Conservation (phyloP, 2,797 vertebrate genomes). For the Chaetophractus vellerosus region DNA sequence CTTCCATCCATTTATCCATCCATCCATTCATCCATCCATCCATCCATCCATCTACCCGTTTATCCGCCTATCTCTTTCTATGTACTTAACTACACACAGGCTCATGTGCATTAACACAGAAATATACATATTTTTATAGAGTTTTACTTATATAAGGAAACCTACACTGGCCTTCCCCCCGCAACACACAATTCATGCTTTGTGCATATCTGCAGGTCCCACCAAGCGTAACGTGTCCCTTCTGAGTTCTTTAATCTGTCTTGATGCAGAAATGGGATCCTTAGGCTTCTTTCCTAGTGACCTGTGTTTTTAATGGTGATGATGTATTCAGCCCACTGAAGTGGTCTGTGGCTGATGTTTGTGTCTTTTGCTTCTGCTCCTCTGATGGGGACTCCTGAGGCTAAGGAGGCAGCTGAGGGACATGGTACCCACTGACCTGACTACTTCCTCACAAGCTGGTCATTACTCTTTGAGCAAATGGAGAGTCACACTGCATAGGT, state of each 20-base stretch:
- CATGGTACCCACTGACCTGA: not conserved
- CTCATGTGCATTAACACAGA: too few species aligned
- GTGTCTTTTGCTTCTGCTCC: not conserved
- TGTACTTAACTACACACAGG: not conserved
- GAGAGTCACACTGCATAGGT: not conserved
- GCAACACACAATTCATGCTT: not conserved
- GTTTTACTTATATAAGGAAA: constrained; percentile 24
- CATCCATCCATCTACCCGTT: not conserved
- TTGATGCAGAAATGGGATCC: not conserved
- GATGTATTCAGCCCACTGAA: not conserved
- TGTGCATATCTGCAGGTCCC: not conserved
- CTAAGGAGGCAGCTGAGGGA: not conserved
- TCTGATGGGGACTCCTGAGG: not conserved
- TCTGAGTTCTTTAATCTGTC: not conserved
- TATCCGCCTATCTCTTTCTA: not conserved
- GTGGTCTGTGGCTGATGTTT: fast-evolving
- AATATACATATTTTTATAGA: not conserved
- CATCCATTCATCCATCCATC: not conserved
- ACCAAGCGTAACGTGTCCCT: fast-evolving
- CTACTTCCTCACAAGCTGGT: not conserved
- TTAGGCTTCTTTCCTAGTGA: not conserved
- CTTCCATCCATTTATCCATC: not conserved
- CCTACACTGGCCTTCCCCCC: not conserved
- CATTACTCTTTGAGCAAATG: not conserved
- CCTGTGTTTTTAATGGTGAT: not conserved